Conservation (phyloP, 2,888 invertebrate genomes). For the Empis stercorea region DNA sequence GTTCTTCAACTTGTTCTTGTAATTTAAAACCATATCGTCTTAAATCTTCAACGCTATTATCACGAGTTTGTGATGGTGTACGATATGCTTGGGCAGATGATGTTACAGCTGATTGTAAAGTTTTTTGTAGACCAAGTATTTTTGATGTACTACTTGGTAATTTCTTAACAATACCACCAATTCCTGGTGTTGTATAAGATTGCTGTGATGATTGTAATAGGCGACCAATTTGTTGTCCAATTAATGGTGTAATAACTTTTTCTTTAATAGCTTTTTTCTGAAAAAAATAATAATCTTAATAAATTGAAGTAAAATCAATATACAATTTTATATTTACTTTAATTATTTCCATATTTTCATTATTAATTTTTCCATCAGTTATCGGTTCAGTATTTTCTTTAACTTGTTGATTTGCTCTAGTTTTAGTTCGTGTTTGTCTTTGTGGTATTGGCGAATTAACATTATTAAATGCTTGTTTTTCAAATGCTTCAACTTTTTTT, state of each 20-base stretch:
- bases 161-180: constrained; percentile 22
- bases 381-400: constrained; percentile 21
- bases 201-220: constrained; percentile 31
- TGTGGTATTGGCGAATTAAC: constrained; percentile 14
- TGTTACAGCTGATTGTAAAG: constrained; percentile 17
- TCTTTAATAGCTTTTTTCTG: neutral
- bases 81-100: neutral
- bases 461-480: constrained; percentile 29
- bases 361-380: neutral
- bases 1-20: constrained; percentile 27
- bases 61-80: constrained; percentile 23
- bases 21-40: constrained; percentile 23
- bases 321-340: neutral
- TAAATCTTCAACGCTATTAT: constrained; percentile 31
- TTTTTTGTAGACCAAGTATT: constrained; percentile 16
- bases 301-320: neutral
- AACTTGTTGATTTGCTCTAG: constrained; percentile 19
- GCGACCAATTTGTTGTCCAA: constrained; percentile 23
- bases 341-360: neutral
- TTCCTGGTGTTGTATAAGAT: constrained; percentile 15
- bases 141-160: constrained; percentile 28
- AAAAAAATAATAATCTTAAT: neutral
- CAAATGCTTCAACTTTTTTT: constrained; percentile 48
- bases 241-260: constrained; percentile 22
- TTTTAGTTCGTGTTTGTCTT: constrained; percentile 9